A percentile compares a stretch with the other conserved stretches of the same genome.
These are phyloP conservation scores for Porphyrio hochstetteri DNA, from an alignment of 2,113 vertebrate genomes.

Conservation along the genomic window DNA sequence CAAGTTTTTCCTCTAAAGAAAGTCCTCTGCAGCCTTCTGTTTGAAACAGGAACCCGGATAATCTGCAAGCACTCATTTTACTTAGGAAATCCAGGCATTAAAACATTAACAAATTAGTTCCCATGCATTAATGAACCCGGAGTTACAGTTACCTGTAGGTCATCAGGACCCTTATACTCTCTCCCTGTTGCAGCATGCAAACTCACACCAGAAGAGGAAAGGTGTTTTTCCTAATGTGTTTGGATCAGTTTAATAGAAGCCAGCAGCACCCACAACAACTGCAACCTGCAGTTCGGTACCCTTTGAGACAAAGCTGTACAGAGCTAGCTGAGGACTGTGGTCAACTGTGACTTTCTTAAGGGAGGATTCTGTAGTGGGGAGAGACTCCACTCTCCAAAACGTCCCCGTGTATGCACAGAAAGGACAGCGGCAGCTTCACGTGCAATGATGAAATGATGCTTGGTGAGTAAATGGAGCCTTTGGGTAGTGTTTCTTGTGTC, in stretches of 20 bases:
- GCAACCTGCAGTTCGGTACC: neutral
- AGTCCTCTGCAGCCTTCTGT: neutral
- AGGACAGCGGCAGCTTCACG: neutral
- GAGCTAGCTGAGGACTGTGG: neutral
- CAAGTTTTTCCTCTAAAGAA: neutral
- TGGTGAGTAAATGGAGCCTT: constrained; percentile 3
- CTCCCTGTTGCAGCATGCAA: neutral
- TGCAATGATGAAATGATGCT: neutral
- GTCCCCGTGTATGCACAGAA: neutral
- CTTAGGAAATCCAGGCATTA: constrained; percentile 1
- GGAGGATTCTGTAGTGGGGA: neutral
- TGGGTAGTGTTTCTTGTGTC: neutral
- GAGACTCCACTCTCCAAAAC: neutral
- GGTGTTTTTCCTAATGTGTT: neutral
- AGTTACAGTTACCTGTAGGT: neutral
- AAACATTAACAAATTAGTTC: constrained; percentile 20
- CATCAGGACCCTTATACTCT: neutral
- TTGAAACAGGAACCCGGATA: constrained; percentile 10
- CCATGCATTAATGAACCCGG: neutral
- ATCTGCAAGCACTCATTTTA: constrained; percentile 11
- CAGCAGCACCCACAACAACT: neutral
- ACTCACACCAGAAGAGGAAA: neutral
- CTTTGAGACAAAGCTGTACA: neutral
- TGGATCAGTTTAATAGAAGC: neutral
- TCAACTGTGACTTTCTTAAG: neutral